phyloP scores from a whole-genome alignment of 2,888 invertebrate genomes.

The Drosophila meridionalis region DNA sequence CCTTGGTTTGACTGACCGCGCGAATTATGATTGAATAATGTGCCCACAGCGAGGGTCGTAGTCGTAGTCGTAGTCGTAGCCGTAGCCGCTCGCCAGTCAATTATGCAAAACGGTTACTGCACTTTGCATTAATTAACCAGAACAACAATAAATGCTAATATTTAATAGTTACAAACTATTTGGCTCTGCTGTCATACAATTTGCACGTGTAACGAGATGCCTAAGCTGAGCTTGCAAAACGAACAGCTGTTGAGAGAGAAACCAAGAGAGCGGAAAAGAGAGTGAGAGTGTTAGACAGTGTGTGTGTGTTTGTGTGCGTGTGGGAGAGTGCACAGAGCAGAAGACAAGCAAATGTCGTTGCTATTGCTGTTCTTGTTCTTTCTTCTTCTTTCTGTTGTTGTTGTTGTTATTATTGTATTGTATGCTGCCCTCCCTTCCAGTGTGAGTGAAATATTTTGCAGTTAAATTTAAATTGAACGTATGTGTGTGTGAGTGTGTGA shows the following conservation, averaged over 20 bases:
- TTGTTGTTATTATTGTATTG: conserved; percentile 24
- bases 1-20: conserved; percentile 56
- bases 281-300: conserved; percentile 5
- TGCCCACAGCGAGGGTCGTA: conserved; percentile 62
- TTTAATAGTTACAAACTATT: conserved; percentile 30
- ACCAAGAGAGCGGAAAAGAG: conserved; percentile 2
- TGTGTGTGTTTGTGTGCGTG: conserved; percentile 2
- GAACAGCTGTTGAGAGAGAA: conserved; percentile 51
- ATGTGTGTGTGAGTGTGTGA: conserved; percentile 10
- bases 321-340: conserved; percentile 18
- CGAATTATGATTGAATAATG: conserved; percentile 81
- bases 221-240: conserved; percentile 48
- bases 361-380: background rate
- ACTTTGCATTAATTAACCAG: conserved; percentile 78
- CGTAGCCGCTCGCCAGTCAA: conserved; percentile 65
- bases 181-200: conserved; percentile 29
- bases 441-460: conserved; percentile 78
- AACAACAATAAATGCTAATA: conserved; percentile 15
- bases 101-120: conserved; percentile 80
- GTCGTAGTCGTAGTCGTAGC: conserved; percentile 42
- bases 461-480: conserved; percentile 79
- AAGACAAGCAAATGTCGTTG: conserved; percentile 24
- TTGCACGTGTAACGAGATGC: conserved; percentile 52
- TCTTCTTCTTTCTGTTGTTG: background rate
- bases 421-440: conserved; percentile 66